Conservation (phyloP, 2,797 vertebrate genomes). For the Trematomus bernacchii region DNA sequence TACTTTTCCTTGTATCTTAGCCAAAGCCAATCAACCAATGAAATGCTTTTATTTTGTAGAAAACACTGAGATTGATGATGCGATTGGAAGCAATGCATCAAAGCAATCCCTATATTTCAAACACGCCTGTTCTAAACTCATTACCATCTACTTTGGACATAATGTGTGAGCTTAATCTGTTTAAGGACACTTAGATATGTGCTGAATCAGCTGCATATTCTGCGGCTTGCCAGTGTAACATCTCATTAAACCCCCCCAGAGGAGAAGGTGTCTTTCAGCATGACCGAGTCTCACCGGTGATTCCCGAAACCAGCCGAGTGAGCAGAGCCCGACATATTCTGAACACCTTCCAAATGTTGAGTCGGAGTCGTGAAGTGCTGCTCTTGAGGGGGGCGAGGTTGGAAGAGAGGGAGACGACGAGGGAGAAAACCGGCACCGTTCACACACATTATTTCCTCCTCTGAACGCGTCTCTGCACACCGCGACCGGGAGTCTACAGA, state of each 20-base stretch:
- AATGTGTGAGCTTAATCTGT: background rate
- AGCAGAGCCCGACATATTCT: slow-evolving; percentile 74
- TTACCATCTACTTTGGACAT: background rate
- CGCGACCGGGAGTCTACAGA: slow-evolving; percentile 27
- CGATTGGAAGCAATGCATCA: background rate
- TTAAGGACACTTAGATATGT: background rate
- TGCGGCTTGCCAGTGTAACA: background rate
- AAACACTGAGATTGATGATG: fast-evolving
- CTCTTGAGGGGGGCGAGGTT: slow-evolving; percentile 75
- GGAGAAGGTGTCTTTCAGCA: slow-evolving; percentile 17
- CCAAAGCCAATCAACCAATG: background rate
- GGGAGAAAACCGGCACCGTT: slow-evolving; percentile 37
- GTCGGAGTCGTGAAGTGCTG: slow-evolving; percentile 77
- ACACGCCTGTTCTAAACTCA: background rate
- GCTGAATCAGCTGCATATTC: slow-evolving; percentile 20
- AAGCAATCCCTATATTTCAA: background rate
- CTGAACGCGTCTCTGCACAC: slow-evolving; percentile 41
- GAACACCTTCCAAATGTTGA: slow-evolving; percentile 81
- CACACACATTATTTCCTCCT: slow-evolving; percentile 37
- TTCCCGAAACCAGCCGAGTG: slow-evolving; percentile 80
- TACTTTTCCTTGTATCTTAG: background rate
- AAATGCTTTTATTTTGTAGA: background rate
- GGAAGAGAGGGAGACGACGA: slow-evolving; percentile 67
- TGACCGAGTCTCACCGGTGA: slow-evolving; percentile 55
- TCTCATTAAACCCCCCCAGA: background rate